Base-by-base conservation (phyloP, 2,797 vertebrate genomes). In the Aratinga solstitialis region DNA sequence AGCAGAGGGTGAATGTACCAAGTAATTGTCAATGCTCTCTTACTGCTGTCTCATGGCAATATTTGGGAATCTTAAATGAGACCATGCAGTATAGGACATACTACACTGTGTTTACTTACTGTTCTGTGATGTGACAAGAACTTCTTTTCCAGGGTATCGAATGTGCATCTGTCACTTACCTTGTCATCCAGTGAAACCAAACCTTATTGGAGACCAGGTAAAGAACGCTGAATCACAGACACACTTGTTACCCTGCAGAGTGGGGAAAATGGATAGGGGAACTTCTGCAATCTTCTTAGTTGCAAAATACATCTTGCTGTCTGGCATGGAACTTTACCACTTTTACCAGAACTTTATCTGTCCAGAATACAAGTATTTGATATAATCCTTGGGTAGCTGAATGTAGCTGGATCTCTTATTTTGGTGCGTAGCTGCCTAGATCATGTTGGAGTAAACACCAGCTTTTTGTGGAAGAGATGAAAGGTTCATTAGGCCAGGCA, bases 161-260 rank as follows among this genome's bases (percentile, higher is more conserved):
- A 99, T 99, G 99, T 99, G 99, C 89, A 99, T 99, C 96, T 99
- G 99, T 94, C 98, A 99, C 96, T 98, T 99, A 94, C 95, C 99
- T 65, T 99, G 99, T 96, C 98, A 97, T 78, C 98, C 98, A 73
- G 97, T 98, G 83, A 99, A 99, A 95, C 98, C 98, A 94, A 98
- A 98, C 88, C 94, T 98, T 16, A 82, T 90, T 40, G 98, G 97
- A 97, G 99, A 99, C 76, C 99, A 99, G 99, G 98, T 98, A 97
- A 97, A 81, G 80, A 93, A 13, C 7, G 12, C 54, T 50, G 26
- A 56, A 78, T 75, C 66, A 19, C 83, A 87, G 26, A 84, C 95
- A 73, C 30, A 36, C 4, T 8, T 74, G 3, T 76, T 73, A 50
- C 26, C 14, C 10, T 56, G 9, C 30, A 5, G 13, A n/a, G 11